Evolutionary conservation across 1,140 invertebrate genomes (phyloP), one percentile per base, ranked within the genome.

Genomic region (Sitophilus oryzae): DNA sequence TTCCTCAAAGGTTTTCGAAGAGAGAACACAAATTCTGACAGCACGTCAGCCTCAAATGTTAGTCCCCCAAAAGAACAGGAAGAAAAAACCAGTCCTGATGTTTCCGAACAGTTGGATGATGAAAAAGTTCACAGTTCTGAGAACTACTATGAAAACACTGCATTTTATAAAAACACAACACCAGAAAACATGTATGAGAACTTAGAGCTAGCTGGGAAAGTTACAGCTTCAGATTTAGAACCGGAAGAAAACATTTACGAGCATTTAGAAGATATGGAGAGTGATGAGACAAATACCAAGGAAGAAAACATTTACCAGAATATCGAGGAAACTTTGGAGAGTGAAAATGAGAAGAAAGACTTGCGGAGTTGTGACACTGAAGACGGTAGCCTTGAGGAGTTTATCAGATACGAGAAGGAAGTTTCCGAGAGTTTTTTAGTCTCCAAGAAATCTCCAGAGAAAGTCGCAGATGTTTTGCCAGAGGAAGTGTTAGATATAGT

Each of bases 1-100:
- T 70, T 72, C 51, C 57, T 72, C 22, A 66, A 72, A 56, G 69
- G 63, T 8, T 70, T 72, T 56, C 49, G 62, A 41, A 57, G 63
- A 23, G 60, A 67, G 40, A 59, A 47, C 14, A 52, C 53, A 23
- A 56, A 56, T 19, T 58, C 58, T 0, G 56, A 56, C 10, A 41
- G 42, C 6, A 43, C 52, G 1, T 14, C 25, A 20, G 18, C 49
- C 6, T 49, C 55, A n/a, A 60, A 52, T 18, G 37, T 34, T 10
- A 38, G 25, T 30, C 48, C 51, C 20, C 50, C 49, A n/a, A 51
- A 59, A 19, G 46, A 50, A 11, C 8, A 35, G 18, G 57, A 63
- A 42, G 46, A 47, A 11, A 53, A 48, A 9, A 52, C 38, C 19
- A 54, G 45, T 36, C 43, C 40, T 8, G 49, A 56, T 20, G 48